These are phyloP conservation scores for human (Homo sapiens) DNA, from an alignment of 2,113 vertebrate genomes.

Conservation along the genomic window GRCh38 chr19:14982501-14983000, in stretches of 20 bases:
- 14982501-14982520: too few relatives aligned
- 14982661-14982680: not conserved
- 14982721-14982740: not conserved
- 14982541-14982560: not conserved
- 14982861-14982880: not conserved
- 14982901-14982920: conserved; percentile 14
- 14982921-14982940: not conserved
- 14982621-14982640: not conserved
- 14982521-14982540: too few relatives aligned
- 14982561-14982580: not conserved
- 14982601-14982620: not conserved
- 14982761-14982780: not conserved
- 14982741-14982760: not conserved
- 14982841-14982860: not conserved
- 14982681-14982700: not conserved
- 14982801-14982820: not conserved
- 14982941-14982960: not conserved
- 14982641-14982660: not conserved
- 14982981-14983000: not conserved
- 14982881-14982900: not conserved
- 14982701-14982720: not conserved
- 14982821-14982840: not conserved
- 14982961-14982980: not conserved
- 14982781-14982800: not conserved
- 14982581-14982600: not conserved